Evolutionary conservation across 2,113 vertebrate species (phyloP), one percentile per base, ranked within the genome.

Genomic region (Osmerus mordax): DNA sequence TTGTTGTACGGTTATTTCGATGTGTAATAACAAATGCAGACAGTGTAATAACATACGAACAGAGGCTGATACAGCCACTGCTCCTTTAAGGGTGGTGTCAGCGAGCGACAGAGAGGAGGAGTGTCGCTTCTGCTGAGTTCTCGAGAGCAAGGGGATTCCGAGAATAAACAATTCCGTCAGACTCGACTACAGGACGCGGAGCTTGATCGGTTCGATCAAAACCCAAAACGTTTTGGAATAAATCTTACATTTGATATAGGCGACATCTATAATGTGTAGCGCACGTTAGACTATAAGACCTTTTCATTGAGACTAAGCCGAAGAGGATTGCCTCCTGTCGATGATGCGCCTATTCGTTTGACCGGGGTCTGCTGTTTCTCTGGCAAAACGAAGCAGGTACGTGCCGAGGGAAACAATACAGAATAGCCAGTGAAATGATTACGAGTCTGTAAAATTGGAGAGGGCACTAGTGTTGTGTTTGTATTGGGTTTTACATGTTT

Each of bases 81-180:
- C 82, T 82, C 86, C 91, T 93, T 93, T 92, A 92, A 92, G 88
- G 84, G 87, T 86, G 85, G 83, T 87, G 90, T 88, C 85, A 78
- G 85, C 73, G 60, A 83, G 83, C 73, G 60, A 83, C 83, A 29
- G 62, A 61, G 81, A 82, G 86, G 77, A 85, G 87, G 82, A 88
- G 88, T 86, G 83, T 81, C 15, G 83, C 83, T 74, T 85, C 77
- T 80, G 85, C 87, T 87, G 89, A 86, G 82, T 90, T 79, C 86
- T 88, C 81, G 80, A 85, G 81, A 82, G 83, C 79, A 70, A 86
- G 87, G 88, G 82, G 88, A 91, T 90, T 89, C 89, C 88, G 89
- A 89, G 85, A 90, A 90, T 87, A 90, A 90, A 90, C 91, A 91
- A 82, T 89, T 82, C 85, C 75, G 83, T 76, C 88, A 82, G 83